A percentile compares a stretch with the other conserved stretches of the same genome.
These are phyloP conservation scores for Eupithecia abbreviata DNA, from an alignment of 2,888 invertebrate genomes.

Conservation along the genomic window DNA sequence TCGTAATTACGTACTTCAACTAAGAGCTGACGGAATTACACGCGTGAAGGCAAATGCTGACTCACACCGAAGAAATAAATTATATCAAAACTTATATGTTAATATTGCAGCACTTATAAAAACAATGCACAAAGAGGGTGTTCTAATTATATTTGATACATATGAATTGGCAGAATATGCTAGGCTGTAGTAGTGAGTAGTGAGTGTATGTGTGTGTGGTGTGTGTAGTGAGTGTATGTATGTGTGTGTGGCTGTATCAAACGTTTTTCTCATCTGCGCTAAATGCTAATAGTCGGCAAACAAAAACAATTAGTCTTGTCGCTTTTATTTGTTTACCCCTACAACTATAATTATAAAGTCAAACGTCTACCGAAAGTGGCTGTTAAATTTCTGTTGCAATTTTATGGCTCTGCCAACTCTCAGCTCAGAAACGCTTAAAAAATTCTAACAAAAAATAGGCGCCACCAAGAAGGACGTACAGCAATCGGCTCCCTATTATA, in stretches of 20 bases:
- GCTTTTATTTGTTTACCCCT: conserved; percentile 29
- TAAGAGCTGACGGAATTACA: neutral
- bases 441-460: conserved; percentile 80
- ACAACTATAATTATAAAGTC: conserved; percentile 59
- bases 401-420: conserved; percentile 77
- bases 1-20: neutral
- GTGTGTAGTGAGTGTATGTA: too few relatives aligned
- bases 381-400: conserved; percentile 78
- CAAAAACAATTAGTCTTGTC: neutral
- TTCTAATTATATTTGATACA: neutral
- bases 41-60: neutral
- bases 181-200: neutral
- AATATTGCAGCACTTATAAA: neutral
- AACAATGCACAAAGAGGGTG: neutral
- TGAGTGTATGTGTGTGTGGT: too few relatives aligned
- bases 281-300: conserved; percentile 4
- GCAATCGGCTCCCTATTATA: conserved; percentile 72
- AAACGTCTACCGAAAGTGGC: conserved; percentile 69
- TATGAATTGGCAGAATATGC: neutral
- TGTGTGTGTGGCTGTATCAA: neutral
- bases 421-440: conserved; percentile 74
- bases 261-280: neutral
- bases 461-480: conserved; percentile 71
- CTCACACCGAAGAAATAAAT: neutral
- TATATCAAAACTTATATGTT: neutral